phyloP scores from a whole-genome alignment of 2,888 invertebrate genomes.

The Diarsia dahlii region DNA sequence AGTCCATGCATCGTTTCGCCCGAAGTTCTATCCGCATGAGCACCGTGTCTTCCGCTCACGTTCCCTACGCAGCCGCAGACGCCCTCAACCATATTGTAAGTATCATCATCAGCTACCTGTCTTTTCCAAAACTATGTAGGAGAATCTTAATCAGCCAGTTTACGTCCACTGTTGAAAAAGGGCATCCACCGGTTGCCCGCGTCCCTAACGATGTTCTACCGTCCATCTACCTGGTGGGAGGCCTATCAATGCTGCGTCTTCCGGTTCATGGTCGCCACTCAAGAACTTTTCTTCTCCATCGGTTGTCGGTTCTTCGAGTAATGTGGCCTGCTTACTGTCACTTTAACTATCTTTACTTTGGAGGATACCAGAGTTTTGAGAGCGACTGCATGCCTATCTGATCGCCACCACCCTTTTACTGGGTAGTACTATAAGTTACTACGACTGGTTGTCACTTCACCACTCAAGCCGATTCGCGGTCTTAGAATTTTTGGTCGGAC shows the following conservation, averaged over 20 bases:
- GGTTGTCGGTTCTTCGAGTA: too few species aligned
- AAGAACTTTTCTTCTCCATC: too few species aligned
- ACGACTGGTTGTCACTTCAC: background rate
- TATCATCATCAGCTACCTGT: slow-evolving; percentile 2
- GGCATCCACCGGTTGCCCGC: too few species aligned
- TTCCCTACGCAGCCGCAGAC: slow-evolving; percentile 63
- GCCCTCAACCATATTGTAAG: slow-evolving; percentile 52
- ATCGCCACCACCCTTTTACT: background rate
- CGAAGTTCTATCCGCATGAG: slow-evolving; percentile 77
- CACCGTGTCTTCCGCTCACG: slow-evolving; percentile 65
- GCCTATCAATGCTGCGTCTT: too few species aligned
- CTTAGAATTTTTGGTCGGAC: too few species aligned
- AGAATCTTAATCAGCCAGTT: too few species aligned
- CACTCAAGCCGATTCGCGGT: too few species aligned
- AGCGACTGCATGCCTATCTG: background rate
- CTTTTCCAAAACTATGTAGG: background rate
- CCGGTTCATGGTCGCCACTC: too few species aligned
- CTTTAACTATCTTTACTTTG: background rate
- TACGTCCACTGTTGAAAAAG: too few species aligned
- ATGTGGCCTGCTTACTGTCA: too few species aligned
- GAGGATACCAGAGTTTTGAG: background rate
- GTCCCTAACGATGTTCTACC: too few species aligned
- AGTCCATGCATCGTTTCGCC: slow-evolving; percentile 62
- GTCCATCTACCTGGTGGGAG: too few species aligned
- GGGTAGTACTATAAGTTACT: background rate